Base-by-base conservation (phyloP, 64 coral and sea anemone species). In the Pachyseris speciosa region DNA sequence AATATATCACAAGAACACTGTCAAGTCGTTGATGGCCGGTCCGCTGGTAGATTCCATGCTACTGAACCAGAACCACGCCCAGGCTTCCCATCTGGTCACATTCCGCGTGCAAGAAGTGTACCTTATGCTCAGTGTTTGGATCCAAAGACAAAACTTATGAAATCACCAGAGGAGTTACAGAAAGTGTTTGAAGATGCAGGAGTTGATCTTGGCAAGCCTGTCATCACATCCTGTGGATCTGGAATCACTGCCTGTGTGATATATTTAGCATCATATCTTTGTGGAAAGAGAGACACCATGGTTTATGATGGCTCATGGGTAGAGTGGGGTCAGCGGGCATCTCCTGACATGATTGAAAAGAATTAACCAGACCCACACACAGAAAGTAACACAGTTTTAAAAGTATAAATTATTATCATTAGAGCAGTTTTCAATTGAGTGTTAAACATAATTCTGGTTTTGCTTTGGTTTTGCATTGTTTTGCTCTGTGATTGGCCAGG, bases 241-340 rank as follows among this genome's bases (percentile, higher is more conserved):
- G 95, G 95, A 26, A 70, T 96, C 29, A 71, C 90, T 28, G 90
- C 84, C 1, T 41, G 75, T 57, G 49, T 91, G 16, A 16, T 96
- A 13, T 36, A 88, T 55, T 88, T 96, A 57, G 94, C 68, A 2
- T 42, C 90, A 69, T 92, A 87, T 61, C 30, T 96, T 49, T 86
- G 83, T 96, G 94, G 94, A 2, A 96, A 96, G 59, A 85, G 41
- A 1, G 90, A 96, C 69, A 88, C 76, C 51, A 93, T 65, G 33
- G 76, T 96, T n/a, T 96, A 93, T 30, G 94, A 96, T 93, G 94
- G 94, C 11, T 93, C 94, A 15, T 96, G 94, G 94, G 88, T 86
- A 0, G 94, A 96, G 59, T 96, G 79, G 74, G 90, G 83, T 6
- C 94, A 96, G 66, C 90, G 90, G 67, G 94, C 90, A 84, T 28